Base-by-base conservation (phyloP, 2,888 invertebrate genomes). In the Allophyes oxyacanthae region DNA sequence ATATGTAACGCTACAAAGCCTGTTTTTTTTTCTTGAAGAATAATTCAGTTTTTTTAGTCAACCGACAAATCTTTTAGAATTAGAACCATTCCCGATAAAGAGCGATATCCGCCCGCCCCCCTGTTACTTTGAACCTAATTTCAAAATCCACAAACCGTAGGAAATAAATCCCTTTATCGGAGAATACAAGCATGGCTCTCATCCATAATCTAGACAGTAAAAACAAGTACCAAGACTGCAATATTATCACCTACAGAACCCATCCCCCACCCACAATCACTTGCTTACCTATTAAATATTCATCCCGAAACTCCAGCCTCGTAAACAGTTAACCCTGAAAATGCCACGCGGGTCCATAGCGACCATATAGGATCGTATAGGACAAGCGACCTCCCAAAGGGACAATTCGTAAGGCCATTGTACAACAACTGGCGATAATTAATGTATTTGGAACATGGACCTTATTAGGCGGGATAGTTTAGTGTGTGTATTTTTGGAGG, bases 361-460 rank as follows among this genome's bases (percentile, higher is more conserved):
- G 65, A 41, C 60, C 58, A 36, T 68, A 67, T 15, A 64, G 42
- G 68, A 45, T 58, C 40, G 54, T 53, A 65, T 60, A 51, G 42
- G 48, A 63, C 64, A 62, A 63, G 60, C 72, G 68, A 69, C 64
- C 67, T 79, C 78, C 58, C 68, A 45, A 34, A 67, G 69, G 72
- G 74, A 78, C 79, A 77, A 75, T 80, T 77, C 72, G 67, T 73
- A 69, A 63, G 69, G 68, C 44, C 63, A 56, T 72, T 60, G 73
- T 62, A 65, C 69, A 58, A 51, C 73, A 53, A 40, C 49, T 42
- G 50, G 64, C 60, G 55, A 79, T 86, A 85, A 87, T 86, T 84
- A 85, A 87, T 87, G 85, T 84, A 83, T 82, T 72, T 82, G 83
- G 79, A 82, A 86, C 85, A 81, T 74, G 83, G 85, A 77, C 78